A percentile compares a stretch with the other conserved stretches of the same genome.
These are phyloP conservation scores for Polyergus mexicanus DNA, from an alignment of 1,140 invertebrate genomes.

Conservation along the genomic window DNA sequence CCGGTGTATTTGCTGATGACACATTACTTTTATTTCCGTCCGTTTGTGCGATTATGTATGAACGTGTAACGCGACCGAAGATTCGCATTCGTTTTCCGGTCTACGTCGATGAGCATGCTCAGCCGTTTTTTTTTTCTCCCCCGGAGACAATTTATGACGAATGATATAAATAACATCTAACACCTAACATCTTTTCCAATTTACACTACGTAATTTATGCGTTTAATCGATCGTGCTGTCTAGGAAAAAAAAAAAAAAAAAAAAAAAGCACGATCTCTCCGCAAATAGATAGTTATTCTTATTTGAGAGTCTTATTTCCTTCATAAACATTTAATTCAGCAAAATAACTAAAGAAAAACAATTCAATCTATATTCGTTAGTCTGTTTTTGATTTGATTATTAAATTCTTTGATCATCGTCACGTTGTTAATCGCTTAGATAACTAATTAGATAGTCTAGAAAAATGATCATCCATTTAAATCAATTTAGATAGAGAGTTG, in stretches of 20 bases:
- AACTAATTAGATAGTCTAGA: background rate
- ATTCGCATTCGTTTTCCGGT: conserved; percentile 41
- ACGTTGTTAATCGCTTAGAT: conserved; percentile 7
- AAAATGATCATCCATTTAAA: background rate
- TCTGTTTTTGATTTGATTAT: too few relatives aligned
- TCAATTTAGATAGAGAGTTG: too few relatives aligned
- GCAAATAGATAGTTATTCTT: conserved; percentile 20
- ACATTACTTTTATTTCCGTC: conserved; percentile 49
- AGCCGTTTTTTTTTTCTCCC: background rate
- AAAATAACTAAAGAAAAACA: background rate
- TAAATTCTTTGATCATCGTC: background rate
- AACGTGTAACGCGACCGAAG: conserved; percentile 29
- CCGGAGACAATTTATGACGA: conserved; percentile 19
- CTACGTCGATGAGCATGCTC: background rate
- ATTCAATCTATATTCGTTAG: background rate
- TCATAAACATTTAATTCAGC: background rate
- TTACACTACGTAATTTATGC: background rate
- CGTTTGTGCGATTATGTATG: background rate
- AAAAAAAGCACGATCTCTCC: background rate
- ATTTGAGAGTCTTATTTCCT: background rate
- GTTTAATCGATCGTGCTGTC: background rate
- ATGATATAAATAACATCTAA: conserved; percentile 12
- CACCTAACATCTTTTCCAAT: background rate
- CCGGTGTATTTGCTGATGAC: conserved; percentile 62
- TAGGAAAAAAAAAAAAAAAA: background rate